A percentile compares a stretch with the other conserved stretches of the same genome.
These are phyloP conservation scores for Corythaeola cristata DNA, from an alignment of 2,113 vertebrate genomes.

Conservation along the genomic window DNA sequence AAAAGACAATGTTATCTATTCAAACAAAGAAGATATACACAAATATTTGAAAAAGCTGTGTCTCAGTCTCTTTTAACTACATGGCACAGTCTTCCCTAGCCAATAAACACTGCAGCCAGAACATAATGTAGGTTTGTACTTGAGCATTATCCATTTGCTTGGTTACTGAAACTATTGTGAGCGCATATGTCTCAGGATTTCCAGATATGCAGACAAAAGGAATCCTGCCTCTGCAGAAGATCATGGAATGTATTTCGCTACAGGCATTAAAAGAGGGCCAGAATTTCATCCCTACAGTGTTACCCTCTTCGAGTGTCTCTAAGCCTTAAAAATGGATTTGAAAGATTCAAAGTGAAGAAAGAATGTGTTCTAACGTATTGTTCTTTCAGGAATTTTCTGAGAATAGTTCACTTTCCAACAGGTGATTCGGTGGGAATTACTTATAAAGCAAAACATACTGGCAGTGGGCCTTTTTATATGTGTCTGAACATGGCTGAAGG, in stretches of 20 bases:
- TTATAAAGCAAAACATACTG: neutral
- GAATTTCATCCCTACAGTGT: neutral
- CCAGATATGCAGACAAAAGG: neutral
- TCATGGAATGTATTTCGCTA: neutral
- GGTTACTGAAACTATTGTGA: neutral
- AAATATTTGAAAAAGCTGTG: neutral
- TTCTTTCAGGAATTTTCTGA: neutral
- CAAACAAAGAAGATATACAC: neutral
- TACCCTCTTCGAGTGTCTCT: neutral
- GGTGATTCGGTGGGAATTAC: neutral
- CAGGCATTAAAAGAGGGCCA: neutral
- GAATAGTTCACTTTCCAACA: neutral
- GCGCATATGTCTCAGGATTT: neutral
- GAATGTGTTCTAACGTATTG: neutral
- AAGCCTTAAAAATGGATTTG: neutral
- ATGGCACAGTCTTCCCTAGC: neutral
- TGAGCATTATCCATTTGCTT: neutral
- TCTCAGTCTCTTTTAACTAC: neutral
- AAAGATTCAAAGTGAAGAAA: neutral
- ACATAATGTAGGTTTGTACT: neutral
- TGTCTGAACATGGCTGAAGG: neutral
- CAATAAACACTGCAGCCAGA: neutral
- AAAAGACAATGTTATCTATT: slow-evolving; percentile 12
- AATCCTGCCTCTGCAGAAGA: neutral
- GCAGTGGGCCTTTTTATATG: neutral